Conservation (phyloP, 2,797 vertebrate genomes). For the Geotrypetes seraphini region DNA sequence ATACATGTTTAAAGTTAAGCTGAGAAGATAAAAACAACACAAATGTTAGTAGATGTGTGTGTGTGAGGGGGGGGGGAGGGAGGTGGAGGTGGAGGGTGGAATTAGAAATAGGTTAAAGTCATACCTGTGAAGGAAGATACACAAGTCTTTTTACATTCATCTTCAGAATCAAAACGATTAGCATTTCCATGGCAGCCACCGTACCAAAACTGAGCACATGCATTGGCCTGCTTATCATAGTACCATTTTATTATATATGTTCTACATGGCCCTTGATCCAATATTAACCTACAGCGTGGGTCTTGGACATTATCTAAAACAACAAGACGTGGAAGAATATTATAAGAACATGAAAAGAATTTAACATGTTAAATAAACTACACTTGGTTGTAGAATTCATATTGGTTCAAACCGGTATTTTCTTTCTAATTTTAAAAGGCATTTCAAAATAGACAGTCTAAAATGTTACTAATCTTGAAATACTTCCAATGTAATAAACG, state of each 20-base stretch:
- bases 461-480: no score
- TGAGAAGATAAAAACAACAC: not conserved
- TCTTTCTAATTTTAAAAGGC: not conserved
- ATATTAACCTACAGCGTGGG: constrained; percentile 45
- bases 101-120: no score
- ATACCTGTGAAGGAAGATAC: constrained; percentile 50
- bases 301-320: constrained; percentile 32
- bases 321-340: constrained; percentile 7
- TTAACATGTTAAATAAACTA: no score
- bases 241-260: constrained; percentile 70
- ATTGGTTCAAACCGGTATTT: not conserved
- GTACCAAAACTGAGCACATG: constrained; percentile 83
- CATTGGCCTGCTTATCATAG: constrained; percentile 73
- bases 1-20: no score
- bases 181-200: constrained; percentile 71
- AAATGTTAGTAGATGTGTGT: no score
- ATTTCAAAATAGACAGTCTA: not conserved
- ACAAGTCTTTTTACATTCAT: constrained; percentile 66
- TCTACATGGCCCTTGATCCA: constrained; percentile 69
- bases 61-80: no score
- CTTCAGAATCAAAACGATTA: constrained; percentile 71
- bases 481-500: no score
- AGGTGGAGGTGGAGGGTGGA: no score
- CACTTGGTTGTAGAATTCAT: no score
- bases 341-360: no score